Conservation (phyloP, 92 coral and sea anemone genomes). For the Pocillopora grandis region DNA sequence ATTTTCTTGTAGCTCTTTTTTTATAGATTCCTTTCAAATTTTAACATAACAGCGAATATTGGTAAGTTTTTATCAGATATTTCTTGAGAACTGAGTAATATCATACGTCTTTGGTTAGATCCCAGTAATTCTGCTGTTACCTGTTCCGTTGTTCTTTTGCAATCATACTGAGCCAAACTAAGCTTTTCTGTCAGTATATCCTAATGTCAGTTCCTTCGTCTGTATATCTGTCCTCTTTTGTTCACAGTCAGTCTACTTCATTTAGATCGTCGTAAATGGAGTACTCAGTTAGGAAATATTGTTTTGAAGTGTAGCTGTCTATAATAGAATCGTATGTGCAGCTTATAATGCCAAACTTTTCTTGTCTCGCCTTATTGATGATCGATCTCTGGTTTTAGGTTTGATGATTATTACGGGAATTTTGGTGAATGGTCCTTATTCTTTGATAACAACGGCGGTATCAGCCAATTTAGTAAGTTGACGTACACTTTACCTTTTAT, state of each 20-base stretch:
- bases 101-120: neutral
- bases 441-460: constrained; percentile 95
- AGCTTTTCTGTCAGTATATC: no score
- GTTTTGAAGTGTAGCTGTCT: no score
- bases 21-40: constrained; percentile 80
- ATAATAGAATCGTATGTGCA: neutral
- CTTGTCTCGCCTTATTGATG: neutral
- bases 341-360: neutral
- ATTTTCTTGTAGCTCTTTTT: constrained; percentile 67
- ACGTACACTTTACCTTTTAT: neutral
- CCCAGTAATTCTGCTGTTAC: no score
- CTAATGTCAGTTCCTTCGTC: no score
- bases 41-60: constrained; percentile 62
- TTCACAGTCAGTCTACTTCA: no score
- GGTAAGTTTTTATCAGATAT: constrained; percentile 45
- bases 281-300: no score
- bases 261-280: no score
- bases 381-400: constrained; percentile 38
- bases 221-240: no score
- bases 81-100: neutral
- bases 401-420: constrained; percentile 88
- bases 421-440: constrained; percentile 95
- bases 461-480: constrained; percentile 94
- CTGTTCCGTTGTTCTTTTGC: no score
- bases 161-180: no score